Evolutionary conservation across 2,797 vertebrate species (phyloP).

Genomic region (Ctenochaetus hawaiiensis): DNA sequence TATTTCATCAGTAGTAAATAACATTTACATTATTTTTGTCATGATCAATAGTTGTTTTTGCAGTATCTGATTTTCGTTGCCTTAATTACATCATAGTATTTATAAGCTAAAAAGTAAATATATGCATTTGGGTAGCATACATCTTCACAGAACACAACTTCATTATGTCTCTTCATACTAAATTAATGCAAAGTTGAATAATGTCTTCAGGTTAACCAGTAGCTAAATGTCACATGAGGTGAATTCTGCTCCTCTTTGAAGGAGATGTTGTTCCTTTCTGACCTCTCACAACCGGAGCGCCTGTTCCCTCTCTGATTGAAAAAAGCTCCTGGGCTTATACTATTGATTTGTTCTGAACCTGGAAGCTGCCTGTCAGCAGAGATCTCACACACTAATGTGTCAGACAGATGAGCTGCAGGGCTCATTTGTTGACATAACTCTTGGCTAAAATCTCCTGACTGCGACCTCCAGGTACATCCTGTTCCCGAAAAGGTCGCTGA

Average conservation of each 20-base stretch:
- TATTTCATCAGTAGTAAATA: neutral
- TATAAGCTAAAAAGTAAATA: neutral
- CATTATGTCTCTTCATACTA: neutral
- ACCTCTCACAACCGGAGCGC: constrained; percentile 32
- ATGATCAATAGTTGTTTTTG: neutral
- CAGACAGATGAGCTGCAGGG: constrained; percentile 19
- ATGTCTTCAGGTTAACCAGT: neutral
- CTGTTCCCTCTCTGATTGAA: constrained; percentile 42
- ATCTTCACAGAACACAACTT: neutral
- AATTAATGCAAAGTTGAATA: neutral
- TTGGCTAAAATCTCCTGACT: constrained; percentile 31
- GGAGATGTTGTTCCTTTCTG: constrained; percentile 32
- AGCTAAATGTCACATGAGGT: neutral
- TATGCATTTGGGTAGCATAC: neutral
- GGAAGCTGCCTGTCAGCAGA: constrained; percentile 50
- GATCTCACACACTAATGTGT: constrained; percentile 39
- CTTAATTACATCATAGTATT: neutral
- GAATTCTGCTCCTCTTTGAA: constrained; percentile 18
- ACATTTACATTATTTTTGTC: neutral
- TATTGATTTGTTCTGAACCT: constrained; percentile 73
- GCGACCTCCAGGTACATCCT: constrained; percentile 39
- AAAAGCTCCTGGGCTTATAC: constrained; percentile 44
- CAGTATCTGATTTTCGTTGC: neutral
- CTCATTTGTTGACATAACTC: constrained; percentile 28
- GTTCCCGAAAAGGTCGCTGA: constrained; percentile 28